Conservation (phyloP, 2,797 vertebrate genomes). For the Cossypha dichroa region DNA sequence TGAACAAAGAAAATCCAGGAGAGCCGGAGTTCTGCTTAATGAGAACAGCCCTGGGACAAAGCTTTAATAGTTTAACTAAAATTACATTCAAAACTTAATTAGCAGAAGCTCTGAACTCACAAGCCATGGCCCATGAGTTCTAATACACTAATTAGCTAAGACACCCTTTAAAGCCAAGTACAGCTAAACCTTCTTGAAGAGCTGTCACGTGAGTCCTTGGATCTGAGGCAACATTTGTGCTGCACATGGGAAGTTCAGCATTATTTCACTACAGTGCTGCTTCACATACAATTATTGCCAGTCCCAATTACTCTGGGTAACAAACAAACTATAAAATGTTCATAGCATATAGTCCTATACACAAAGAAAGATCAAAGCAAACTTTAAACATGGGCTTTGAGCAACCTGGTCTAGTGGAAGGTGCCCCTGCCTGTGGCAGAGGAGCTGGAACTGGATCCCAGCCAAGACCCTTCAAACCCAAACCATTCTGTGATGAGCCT, state of each 20-base stretch:
- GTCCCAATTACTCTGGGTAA: not conserved
- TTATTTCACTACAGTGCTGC: not conserved
- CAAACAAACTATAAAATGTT: not conserved
- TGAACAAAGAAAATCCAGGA: constrained; percentile 58
- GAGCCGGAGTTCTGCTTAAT: constrained; percentile 43
- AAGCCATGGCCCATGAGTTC: constrained; percentile 61
- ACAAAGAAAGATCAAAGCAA: not conserved
- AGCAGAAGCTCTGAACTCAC: constrained; percentile 71
- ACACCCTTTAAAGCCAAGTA: constrained; percentile 60
- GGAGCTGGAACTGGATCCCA: not conserved
- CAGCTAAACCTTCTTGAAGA: constrained; percentile 50
- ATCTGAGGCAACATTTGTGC: constrained; percentile 45
- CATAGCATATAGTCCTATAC: not conserved
- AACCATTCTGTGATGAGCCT: not conserved
- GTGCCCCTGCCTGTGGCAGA: not conserved
- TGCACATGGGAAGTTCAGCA: not conserved
- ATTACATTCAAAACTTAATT: constrained; percentile 77
- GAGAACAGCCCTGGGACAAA: constrained; percentile 69
- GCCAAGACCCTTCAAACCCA: not conserved
- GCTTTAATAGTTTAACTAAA: constrained; percentile 75
- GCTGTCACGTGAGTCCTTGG: not conserved
- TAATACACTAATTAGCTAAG: constrained; percentile 74
- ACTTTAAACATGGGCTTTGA: not conserved
- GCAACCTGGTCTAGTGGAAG: not conserved
- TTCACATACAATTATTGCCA: not conserved